Evolutionary conservation across 2,888 invertebrate genomes (phyloP).

Genomic region (Andrena minutula): DNA sequence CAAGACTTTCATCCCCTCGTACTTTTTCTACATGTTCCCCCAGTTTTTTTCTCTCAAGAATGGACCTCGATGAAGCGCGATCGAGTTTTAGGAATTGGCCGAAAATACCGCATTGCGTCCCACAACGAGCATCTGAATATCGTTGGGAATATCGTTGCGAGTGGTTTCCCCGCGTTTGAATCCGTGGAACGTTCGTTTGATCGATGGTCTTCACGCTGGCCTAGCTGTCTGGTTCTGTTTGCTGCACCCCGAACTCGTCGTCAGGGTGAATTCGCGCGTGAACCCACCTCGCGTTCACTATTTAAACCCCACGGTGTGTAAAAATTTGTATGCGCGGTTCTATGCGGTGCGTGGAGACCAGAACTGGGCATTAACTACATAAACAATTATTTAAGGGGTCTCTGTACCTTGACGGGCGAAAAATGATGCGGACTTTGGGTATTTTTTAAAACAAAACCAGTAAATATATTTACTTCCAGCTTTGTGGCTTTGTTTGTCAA

Average conservation of each 20-base stretch:
- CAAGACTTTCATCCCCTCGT: neutral
- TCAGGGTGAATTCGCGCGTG: constrained; percentile 26
- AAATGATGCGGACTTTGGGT: too few species aligned
- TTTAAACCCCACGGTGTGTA: constrained; percentile 31
- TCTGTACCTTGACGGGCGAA: too few species aligned
- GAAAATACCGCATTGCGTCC: constrained; percentile 63
- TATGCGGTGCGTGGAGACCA: neutral
- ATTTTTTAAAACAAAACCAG: too few species aligned
- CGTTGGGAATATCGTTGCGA: constrained; percentile 33
- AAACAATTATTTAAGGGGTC: too few species aligned
- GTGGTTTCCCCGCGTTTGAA: constrained; percentile 18
- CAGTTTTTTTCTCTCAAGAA: neutral
- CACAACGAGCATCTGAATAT: constrained; percentile 34
- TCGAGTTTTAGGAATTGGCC: constrained; percentile 2
- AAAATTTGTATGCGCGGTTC: constrained; percentile 42
- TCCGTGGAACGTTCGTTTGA: constrained; percentile 46
- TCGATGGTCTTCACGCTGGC: constrained; percentile 44
- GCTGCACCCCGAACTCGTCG: constrained; percentile 30
- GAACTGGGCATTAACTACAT: too few species aligned
- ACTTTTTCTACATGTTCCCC: neutral
- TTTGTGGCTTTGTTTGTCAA: too few species aligned
- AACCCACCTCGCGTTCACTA: constrained; percentile 7
- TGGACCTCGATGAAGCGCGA: constrained; percentile 16
- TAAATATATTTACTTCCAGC: too few species aligned
- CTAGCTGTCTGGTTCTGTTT: constrained; percentile 5